These are phyloP conservation scores for Hydrophis major DNA, from an alignment of 2,797 vertebrate genomes.

Conservation along the genomic window DNA sequence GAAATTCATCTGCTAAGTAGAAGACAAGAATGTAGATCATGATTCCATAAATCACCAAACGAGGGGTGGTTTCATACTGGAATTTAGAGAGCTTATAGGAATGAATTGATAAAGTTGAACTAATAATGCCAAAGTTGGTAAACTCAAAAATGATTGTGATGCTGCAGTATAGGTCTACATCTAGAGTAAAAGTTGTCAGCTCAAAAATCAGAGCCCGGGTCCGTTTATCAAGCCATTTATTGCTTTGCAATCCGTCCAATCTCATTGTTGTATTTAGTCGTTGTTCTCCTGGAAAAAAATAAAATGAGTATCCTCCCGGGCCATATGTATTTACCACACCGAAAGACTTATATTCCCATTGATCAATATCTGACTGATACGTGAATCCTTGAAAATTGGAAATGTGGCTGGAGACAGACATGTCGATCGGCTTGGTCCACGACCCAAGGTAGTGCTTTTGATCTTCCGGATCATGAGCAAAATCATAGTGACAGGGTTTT, in stretches of 20 bases:
- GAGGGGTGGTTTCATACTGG: background rate
- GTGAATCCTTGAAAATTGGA: slow-evolving; percentile 23
- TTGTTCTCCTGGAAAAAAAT: slow-evolving; percentile 26
- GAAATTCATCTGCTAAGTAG: slow-evolving; percentile 20
- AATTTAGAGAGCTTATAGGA: slow-evolving; percentile 18
- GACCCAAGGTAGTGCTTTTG: slow-evolving; percentile 37
- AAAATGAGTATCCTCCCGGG: slow-evolving; percentile 22
- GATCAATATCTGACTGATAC: slow-evolving; percentile 13
- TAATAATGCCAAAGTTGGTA: background rate
- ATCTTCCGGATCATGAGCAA: slow-evolving; percentile 49
- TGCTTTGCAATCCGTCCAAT: background rate
- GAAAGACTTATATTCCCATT: slow-evolving; percentile 25
- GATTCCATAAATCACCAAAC: background rate
- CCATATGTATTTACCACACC: slow-evolving; percentile 7
- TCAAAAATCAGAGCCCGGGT: slow-evolving; percentile 30
- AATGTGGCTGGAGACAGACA: background rate
- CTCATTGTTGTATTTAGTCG: slow-evolving; percentile 13
- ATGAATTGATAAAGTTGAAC: slow-evolving; percentile 4
- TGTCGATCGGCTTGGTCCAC: slow-evolving; percentile 42
- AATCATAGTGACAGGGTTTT: slow-evolving; percentile 56
- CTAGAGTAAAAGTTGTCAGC: slow-evolving; percentile 10
- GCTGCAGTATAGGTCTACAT: slow-evolving; percentile 3
- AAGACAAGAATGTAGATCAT: slow-evolving; percentile 12
- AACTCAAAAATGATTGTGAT: slow-evolving; percentile 21
- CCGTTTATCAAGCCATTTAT: slow-evolving; percentile 17